A percentile compares a stretch with the other conserved stretches of the same genome.
Conservation (phyloP, 2,888 invertebrate species). For the Corythucha ciliata region DNA sequence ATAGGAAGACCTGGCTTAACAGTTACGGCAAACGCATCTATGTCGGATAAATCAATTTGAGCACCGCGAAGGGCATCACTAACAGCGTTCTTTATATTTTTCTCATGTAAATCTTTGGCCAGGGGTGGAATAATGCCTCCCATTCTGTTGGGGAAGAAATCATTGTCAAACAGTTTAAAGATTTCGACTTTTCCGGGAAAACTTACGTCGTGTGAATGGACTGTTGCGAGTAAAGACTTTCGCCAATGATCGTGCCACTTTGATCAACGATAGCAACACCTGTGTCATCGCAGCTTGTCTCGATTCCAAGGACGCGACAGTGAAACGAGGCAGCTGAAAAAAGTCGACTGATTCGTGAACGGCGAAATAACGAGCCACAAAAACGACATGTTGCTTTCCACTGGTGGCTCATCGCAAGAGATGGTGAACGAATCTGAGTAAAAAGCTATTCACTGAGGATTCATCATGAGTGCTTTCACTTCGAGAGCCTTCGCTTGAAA, state of each 20-base stretch:
- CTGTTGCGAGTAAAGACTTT: conserved; percentile 73
- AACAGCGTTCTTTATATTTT: conserved; percentile 66
- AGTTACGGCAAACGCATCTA: conserved; percentile 87
- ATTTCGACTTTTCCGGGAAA: neutral
- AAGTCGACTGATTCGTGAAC: too few relatives aligned
- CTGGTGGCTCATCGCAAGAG: too few relatives aligned
- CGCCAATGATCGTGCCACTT: conserved; percentile 62
- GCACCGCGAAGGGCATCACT: conserved; percentile 49
- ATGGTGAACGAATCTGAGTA: too few relatives aligned
- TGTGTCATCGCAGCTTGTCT: conserved; percentile 97
- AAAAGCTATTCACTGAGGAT: too few relatives aligned
- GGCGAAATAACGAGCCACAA: too few relatives aligned
- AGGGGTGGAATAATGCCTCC: conserved; percentile 86
- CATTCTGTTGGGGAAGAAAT: conserved; percentile 45
- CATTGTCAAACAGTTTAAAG: neutral
- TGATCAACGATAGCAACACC: conserved; percentile 78
- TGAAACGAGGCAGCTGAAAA: too few relatives aligned
- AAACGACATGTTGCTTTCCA: too few relatives aligned
- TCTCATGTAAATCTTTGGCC: conserved; percentile 70
- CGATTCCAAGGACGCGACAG: conserved; percentile 92
- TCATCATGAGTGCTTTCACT: too few relatives aligned
- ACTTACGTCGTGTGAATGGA: conserved; percentile 59
- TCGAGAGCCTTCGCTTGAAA: too few relatives aligned
- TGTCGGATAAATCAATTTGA: conserved; percentile 48
- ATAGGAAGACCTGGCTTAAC: conserved; percentile 74